These are phyloP conservation scores for Tanypteryx hageni DNA, from an alignment of 2,888 invertebrate genomes.

Conservation along the genomic window DNA sequence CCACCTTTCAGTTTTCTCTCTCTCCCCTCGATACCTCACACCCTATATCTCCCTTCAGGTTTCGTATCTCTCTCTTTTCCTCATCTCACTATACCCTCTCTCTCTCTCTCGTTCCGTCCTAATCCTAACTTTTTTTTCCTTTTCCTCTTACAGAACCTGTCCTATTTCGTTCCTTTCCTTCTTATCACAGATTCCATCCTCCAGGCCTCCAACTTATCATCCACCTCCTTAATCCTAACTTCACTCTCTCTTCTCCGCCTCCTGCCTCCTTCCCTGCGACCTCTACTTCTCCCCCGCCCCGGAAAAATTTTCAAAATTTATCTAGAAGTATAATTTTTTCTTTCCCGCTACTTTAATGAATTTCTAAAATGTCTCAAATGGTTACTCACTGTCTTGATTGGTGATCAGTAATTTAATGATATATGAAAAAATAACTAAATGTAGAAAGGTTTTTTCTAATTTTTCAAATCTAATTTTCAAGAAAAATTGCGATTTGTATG, in stretches of 20 bases:
- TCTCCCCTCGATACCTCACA: neutral
- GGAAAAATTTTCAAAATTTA: neutral
- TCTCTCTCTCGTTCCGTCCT: too few relatives aligned
- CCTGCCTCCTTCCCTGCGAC: too few relatives aligned
- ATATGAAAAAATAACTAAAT: too few relatives aligned
- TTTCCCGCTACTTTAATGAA: neutral
- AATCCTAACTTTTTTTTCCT: neutral
- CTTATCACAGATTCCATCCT: neutral
- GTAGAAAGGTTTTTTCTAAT: too few relatives aligned
- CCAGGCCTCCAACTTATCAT: conserved; percentile 7
- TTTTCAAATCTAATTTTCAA: too few relatives aligned
- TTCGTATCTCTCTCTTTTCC: neutral
- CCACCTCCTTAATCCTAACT: neutral
- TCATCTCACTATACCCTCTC: neutral
- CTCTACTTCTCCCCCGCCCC: neutral
- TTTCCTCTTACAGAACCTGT: neutral
- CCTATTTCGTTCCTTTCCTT: neutral
- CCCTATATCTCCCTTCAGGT: neutral
- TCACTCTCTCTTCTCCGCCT: neutral
- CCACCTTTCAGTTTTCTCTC: neutral
- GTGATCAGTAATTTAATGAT: too few relatives aligned
- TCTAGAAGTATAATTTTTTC: neutral
- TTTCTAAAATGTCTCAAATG: too few relatives aligned
- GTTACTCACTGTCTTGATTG: too few relatives aligned
- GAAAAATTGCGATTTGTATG: too few relatives aligned